Evolutionary conservation across 2,113 vertebrate species (phyloP).

Genomic region (Euleptes europaea): DNA sequence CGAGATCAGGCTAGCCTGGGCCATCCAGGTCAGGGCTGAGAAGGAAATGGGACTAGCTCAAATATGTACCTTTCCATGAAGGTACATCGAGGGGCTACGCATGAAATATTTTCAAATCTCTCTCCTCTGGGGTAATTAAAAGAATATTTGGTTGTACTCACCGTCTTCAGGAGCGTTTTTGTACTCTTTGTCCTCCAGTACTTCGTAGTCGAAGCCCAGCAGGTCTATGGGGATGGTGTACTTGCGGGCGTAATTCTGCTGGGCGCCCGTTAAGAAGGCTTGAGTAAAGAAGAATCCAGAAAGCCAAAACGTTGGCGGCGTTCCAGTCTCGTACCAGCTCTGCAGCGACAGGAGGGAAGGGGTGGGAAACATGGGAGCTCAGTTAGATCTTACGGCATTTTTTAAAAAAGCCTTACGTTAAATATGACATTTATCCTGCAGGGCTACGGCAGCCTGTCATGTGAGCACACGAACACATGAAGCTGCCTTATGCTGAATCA

Average conservation of each 20-base stretch:
- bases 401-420: not conserved
- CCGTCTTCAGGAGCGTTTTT: conserved; percentile 81
- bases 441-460: not conserved
- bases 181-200: conserved; percentile 84
- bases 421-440: no score
- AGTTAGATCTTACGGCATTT: not conserved
- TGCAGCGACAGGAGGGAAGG: conserved; percentile 42
- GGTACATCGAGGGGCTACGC: no score
- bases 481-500: no score
- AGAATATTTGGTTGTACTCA: conserved; percentile 56
- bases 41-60: no score
- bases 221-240: conserved; percentile 87
- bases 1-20: no score
- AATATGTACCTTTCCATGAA: no score
- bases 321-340: conserved; percentile 84
- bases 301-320: conserved; percentile 86
- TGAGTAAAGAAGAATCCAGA: conserved; percentile 95
- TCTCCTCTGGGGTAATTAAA: not conserved
- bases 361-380: not conserved
- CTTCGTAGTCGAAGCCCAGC: conserved; percentile 88
- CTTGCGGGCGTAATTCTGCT: conserved; percentile 91
- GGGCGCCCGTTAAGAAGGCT: conserved; percentile 89
- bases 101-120: not conserved
- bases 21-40: no score
- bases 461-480: no score